Base-by-base conservation (phyloP, 2,888 invertebrate genomes). In the Camponotus fellah region DNA sequence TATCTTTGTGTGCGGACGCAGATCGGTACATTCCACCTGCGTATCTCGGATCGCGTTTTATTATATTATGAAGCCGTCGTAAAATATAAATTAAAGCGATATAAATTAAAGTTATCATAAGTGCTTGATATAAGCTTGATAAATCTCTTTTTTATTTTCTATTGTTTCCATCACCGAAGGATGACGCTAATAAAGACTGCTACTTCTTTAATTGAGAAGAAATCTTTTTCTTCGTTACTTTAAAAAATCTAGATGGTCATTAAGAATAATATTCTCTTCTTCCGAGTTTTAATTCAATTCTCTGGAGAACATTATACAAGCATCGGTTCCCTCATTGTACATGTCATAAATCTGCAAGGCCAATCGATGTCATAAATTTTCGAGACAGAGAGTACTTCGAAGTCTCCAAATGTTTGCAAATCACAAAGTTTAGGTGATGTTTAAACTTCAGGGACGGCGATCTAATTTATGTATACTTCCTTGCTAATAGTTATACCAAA, bases 401-500 rank as follows among this genome's bases (percentile, higher is more conserved):
- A 26, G 21, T 21, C 46, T 34, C 34, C 8, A 34, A 62, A 62
- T 62, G 64, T 65, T 49, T 21, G 49, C 34, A 37, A 75, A 65
- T 64, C 64, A 49, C 34, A 0, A 76, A 65, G 75, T 76, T 65
- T 49, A 21, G 3, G 37, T 64, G 65, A 76, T 49, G 65, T 76
- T 76, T 49, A 49, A 64, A 49, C 49, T 64, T 21, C 43, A 49
- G 46, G 10, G 21, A 26, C 75, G 49, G 21, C 21, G 17, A 76
- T 49, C 64, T 76, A 76, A 64, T 76, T 76, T 76, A 76, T 76
- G 75, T 49, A 76, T 65, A 49, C 14, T 65, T 74, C 40, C 60
- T 74, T 43, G 49, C 37, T 76, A 76, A 76, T 76, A 64, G 64
- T 49, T 53, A 49, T 37, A 21, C 75, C 21, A 76, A 76, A 76